Evolutionary conservation across 2,797 vertebrate species (phyloP).

Genomic region (Pogonophryne albipinna): DNA sequence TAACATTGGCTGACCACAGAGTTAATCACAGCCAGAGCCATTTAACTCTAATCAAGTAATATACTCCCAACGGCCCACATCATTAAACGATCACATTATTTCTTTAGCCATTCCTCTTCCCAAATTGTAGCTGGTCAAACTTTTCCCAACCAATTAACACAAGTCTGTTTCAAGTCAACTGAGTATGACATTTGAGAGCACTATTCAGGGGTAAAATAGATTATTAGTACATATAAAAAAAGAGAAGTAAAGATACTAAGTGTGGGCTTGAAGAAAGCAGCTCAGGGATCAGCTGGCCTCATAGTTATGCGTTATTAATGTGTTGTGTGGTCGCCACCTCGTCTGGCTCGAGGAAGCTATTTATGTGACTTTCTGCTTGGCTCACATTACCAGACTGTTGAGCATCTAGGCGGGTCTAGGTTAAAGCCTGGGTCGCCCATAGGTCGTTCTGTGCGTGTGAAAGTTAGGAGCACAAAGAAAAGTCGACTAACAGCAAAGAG

Average conservation of each 20-base stretch:
- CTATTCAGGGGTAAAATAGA: neutral
- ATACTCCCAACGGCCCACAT: constrained; percentile 31
- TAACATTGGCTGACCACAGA: constrained; percentile 25
- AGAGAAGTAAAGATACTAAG: constrained; percentile 4
- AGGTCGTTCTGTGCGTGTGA: constrained; percentile 27
- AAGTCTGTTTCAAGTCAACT: constrained; percentile 12
- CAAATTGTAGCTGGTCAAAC: constrained; percentile 24
- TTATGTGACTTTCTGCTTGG: constrained; percentile 65
- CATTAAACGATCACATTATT: constrained; percentile 42
- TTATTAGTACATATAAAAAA: neutral
- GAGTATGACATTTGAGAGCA: neutral
- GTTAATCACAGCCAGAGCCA: constrained; percentile 30
- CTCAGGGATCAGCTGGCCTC: constrained; percentile 39
- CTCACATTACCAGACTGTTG: constrained; percentile 63
- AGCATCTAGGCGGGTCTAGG: constrained; percentile 49
- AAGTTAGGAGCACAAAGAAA: constrained; percentile 25
- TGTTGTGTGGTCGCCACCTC: constrained; percentile 60
- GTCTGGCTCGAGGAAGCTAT: constrained; percentile 72
- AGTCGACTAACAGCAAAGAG: constrained; percentile 15
- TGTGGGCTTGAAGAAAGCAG: constrained; percentile 13
- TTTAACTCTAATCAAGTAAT: constrained; percentile 38
- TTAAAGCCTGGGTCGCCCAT: constrained; percentile 45
- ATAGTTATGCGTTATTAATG: constrained; percentile 71
- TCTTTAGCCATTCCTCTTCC: constrained; percentile 22
- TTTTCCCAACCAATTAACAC: constrained; percentile 29